These are phyloP conservation scores for Otolemur crassicaudatus DNA, from an alignment of 2,797 vertebrate species.

Conservation along the genomic window DNA sequence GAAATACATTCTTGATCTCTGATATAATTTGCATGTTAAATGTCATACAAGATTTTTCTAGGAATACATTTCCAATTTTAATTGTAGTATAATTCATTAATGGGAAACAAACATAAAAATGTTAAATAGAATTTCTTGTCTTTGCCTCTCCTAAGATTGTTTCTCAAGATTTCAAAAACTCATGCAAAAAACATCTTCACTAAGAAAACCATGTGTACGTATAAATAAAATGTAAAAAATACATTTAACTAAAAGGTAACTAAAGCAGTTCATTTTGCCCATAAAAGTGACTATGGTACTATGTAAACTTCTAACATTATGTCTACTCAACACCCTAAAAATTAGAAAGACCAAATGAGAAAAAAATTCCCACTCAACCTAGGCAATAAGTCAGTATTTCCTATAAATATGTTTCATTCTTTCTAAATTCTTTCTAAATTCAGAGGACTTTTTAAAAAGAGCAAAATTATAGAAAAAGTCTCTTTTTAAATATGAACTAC, in stretches of 20 bases:
- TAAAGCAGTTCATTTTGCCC: slow-evolving; percentile 42
- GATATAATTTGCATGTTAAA: slow-evolving; percentile 54
- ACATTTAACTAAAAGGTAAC: neutral
- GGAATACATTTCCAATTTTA: slow-evolving; percentile 52
- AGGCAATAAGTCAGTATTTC: slow-evolving; percentile 25
- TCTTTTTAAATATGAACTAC: slow-evolving; percentile 43
- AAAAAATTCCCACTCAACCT: neutral
- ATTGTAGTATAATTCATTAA: slow-evolving; percentile 47
- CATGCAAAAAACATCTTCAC: slow-evolving; percentile 14
- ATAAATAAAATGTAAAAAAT: slow-evolving; percentile 43
- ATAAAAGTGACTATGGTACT: slow-evolving; percentile 13
- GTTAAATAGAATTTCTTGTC: slow-evolving; percentile 8
- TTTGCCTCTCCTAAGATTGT: neutral
- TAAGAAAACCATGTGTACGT: neutral
- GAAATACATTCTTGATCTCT: slow-evolving; percentile 45
- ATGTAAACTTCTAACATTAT: neutral
- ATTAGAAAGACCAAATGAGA: neutral
- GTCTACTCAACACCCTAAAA: neutral
- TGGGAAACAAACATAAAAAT: slow-evolving; percentile 48
- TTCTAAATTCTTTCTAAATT: neutral
- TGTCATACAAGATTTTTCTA: slow-evolving; percentile 48
- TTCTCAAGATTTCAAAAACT: slow-evolving; percentile 48
- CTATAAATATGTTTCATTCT: slow-evolving; percentile 37
- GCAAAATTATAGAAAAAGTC: slow-evolving; percentile 6
- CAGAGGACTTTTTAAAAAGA: neutral